Percentiles rank a stretch among this genome's conserved stretches.
These are phyloP conservation scores for Coptodon bakossiorum DNA, from an alignment of 2,113 vertebrate species.

Conservation along the genomic window DNA sequence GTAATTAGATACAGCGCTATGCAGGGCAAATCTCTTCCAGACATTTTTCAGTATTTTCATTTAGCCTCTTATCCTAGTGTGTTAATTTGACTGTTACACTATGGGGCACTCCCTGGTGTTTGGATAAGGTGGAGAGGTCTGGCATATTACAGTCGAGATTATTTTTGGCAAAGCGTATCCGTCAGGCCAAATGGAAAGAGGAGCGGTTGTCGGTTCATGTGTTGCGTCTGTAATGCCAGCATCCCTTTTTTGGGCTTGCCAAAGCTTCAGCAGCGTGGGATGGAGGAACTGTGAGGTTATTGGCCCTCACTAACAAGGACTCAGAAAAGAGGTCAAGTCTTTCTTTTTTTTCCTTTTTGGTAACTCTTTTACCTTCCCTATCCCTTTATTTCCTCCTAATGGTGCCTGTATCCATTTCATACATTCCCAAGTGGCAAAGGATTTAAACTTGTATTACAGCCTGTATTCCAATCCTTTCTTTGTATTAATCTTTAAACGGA, in stretches of 20 bases:
- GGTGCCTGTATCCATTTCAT: slow-evolving; percentile 16
- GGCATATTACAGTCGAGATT: not conserved
- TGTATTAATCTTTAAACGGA: slow-evolving; percentile 20
- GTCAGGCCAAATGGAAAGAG: not conserved
- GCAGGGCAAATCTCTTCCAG: not conserved
- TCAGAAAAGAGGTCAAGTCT: slow-evolving; percentile 15
- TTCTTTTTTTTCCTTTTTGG: not conserved
- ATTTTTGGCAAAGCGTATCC: slow-evolving; percentile 19
- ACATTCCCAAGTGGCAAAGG: slow-evolving; percentile 23
- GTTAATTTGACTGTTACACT: slow-evolving; percentile 35
- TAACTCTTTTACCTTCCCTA: not conserved
- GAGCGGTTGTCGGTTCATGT: not conserved
- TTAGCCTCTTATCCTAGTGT: slow-evolving; percentile 31
- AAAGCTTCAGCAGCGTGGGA: slow-evolving; percentile 12
- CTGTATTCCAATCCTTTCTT: slow-evolving; percentile 21
- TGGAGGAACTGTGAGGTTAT: slow-evolving; percentile 19
- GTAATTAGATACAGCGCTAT: slow-evolving; percentile 9
- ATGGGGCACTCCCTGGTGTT: slow-evolving; percentile 10
- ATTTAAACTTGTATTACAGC: slow-evolving; percentile 42
- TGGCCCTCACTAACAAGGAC: slow-evolving; percentile 26
- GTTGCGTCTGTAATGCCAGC: not conserved
- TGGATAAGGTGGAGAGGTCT: slow-evolving; percentile 17
- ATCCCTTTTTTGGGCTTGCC: slow-evolving; percentile 4
- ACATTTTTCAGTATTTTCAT: slow-evolving; percentile 29
- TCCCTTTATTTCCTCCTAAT: not conserved